Percentiles rank a stretch among this genome's conserved stretches.
Evolutionary conservation across 2,888 invertebrate species (phyloP).

Genomic region (Agrochola lychnidis): DNA sequence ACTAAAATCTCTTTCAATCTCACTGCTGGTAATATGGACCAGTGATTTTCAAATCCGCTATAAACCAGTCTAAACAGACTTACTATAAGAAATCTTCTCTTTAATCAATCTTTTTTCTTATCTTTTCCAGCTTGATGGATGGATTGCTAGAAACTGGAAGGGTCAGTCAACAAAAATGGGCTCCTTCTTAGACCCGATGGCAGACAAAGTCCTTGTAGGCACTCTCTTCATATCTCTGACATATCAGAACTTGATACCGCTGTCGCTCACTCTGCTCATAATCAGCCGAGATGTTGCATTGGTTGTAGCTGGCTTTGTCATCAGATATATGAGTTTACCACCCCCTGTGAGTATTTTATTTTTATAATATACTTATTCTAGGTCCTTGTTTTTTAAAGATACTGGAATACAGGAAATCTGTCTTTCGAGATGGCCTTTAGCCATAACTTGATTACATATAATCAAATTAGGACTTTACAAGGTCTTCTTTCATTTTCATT

Average conservation of each 20-base stretch:
- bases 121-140: constrained; percentile 95
- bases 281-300: constrained; percentile 95
- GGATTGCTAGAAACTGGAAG: constrained; percentile 98
- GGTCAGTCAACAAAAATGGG: constrained; percentile 98
- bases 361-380: no score
- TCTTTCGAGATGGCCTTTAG: constrained; percentile 6
- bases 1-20: not conserved
- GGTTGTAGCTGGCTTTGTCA: constrained; percentile 96
- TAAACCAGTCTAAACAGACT: not conserved
- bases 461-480: constrained; percentile 23
- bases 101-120: not conserved
- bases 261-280: constrained; percentile 95
- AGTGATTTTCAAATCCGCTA: no score
- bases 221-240: constrained; percentile 97
- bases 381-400: not conserved
- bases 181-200: constrained; percentile 98
- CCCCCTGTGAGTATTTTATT: constrained; percentile 93
- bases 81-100: not conserved
- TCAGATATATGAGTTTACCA: constrained; percentile 97
- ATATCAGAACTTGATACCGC: constrained; percentile 95
- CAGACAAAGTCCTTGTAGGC: constrained; percentile 98
- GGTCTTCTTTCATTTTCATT: not conserved
- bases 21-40: not conserved
- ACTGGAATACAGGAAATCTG: constrained; percentile 10
- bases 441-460: constrained; percentile 26